Base-by-base conservation (phyloP, 2,888 invertebrate genomes). In the Cephalotes varians region DNA sequence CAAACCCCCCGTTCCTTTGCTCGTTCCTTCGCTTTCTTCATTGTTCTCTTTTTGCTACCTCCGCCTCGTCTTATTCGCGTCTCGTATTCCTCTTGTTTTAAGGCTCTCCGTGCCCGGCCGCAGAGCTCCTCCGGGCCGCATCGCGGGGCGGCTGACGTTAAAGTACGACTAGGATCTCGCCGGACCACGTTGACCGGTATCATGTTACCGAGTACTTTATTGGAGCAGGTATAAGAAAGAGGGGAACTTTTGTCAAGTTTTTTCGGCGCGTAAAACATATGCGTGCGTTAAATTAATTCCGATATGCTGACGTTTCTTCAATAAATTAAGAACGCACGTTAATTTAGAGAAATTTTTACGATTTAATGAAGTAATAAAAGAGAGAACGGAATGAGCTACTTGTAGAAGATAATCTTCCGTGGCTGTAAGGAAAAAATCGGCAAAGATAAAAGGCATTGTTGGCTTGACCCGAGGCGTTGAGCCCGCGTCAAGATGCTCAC, bases 381-480 rank as follows among this genome's bases (percentile, higher is more conserved):
- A 25, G 25, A 40, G n/a, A 51, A 34, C 31, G 31, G 28, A 31
- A 28, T 6, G 21, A 28, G 12, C 6, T 28, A 56, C 12, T 34
- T 47, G 25, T 34, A 34, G 40, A 54, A 44, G 44, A 10, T 77
- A 56, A 69, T 69, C 44, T 54, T 21, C 1, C 47, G n/a, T 25
- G 58, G 40, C 5, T 7, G 3, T 25, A 7, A 47, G 15, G 51
- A 15, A 9, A n/a, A 44, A 18, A 71, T 71, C 83, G 77, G 73
- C 15, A 15, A 86, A 89, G 87, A 90, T 91, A 82, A 91, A 93
- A 93, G 89, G 83, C 84, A 90, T 87, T 85, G 89, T 90, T 86
- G 82, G 85, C 83, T 77, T n/a, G 82, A 79, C 92, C 91, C 34
- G 84, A 89, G 92, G 93, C 92, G 92, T 92, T 80, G 88, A 84